A percentile compares a stretch with the other conserved stretches of the same genome.
Evolutionary conservation across 2,888 invertebrate species (phyloP).

Genomic region (Ophraella communa): DNA sequence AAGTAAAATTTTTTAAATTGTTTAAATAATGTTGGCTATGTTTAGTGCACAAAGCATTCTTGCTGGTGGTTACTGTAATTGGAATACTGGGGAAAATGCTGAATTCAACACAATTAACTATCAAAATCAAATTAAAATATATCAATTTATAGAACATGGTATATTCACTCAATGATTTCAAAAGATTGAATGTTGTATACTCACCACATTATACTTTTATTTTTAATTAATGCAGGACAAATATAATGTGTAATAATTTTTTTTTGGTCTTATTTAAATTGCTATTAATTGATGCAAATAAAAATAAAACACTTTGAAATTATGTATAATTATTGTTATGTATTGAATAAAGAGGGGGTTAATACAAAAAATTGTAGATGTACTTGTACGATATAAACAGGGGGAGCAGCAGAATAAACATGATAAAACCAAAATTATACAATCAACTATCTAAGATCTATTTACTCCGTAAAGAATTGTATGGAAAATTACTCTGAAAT

Average conservation of each 20-base stretch:
- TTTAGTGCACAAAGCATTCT: constrained; percentile 40
- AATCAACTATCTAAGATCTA: too few relatives aligned
- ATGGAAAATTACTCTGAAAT: constrained; percentile 41
- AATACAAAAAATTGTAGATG: constrained; percentile 42
- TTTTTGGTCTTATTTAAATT: not conserved
- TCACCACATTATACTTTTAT: not conserved
- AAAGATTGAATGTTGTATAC: too few relatives aligned
- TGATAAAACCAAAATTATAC: too few relatives aligned
- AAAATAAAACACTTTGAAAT: constrained; percentile 5
- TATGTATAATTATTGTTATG: constrained; percentile 29
- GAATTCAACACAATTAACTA: not conserved
- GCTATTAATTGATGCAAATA: not conserved
- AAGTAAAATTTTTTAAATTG: constrained; percentile 42
- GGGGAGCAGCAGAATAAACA: too few relatives aligned
- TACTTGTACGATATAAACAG: constrained; percentile 38
- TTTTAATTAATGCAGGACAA: too few relatives aligned
- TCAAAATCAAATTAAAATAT: too few relatives aligned
- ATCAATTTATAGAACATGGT: too few relatives aligned
- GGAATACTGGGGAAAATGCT: constrained; percentile 42
- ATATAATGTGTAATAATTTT: not conserved
- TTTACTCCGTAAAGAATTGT: too few relatives aligned
- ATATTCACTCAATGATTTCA: too few relatives aligned
- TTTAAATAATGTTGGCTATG: constrained; percentile 43
- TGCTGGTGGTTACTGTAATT: constrained; percentile 39
- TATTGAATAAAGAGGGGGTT: constrained; percentile 48